A percentile compares a stretch with the other conserved stretches of the same genome.
Evolutionary conservation across 2,888 invertebrate genomes (phyloP).

Genomic region (Lutraria lutraria): DNA sequence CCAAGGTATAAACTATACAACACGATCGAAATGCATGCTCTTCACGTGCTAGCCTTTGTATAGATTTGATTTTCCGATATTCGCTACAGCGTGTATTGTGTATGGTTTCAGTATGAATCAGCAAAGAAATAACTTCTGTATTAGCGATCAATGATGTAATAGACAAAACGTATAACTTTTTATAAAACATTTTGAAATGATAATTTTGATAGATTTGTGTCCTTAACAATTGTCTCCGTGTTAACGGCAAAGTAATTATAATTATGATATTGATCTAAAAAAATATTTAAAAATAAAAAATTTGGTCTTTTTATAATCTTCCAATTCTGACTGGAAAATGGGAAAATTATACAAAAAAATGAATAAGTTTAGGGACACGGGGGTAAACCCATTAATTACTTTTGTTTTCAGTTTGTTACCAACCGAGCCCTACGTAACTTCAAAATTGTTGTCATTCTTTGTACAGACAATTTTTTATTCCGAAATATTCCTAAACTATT

Average conservation of each 20-base stretch:
- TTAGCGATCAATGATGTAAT: neutral
- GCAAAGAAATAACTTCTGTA: neutral
- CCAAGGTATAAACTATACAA: neutral
- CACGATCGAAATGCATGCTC: slow-evolving; percentile 2
- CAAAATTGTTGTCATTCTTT: too few species aligned
- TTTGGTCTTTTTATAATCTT: neutral
- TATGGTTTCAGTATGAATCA: neutral
- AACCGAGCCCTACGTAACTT: too few species aligned
- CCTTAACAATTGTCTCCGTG: too few species aligned
- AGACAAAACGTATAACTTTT: neutral
- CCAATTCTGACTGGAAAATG: neutral
- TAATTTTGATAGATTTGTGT: neutral
- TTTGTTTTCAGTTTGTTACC: too few species aligned
- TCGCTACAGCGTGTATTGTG: neutral
- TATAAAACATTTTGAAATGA: neutral
- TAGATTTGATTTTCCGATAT: neutral
- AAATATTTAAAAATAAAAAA: neutral
- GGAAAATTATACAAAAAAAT: neutral
- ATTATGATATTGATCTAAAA: neutral
- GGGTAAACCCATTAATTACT: too few species aligned
- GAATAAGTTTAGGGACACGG: too few species aligned
- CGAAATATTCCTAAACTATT: too few species aligned
- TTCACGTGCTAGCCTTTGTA: neutral
- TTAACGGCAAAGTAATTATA: neutral
- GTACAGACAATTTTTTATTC: too few species aligned